Base-by-base conservation (phyloP, 2,888 invertebrate species). In the Ligdia adustata region DNA sequence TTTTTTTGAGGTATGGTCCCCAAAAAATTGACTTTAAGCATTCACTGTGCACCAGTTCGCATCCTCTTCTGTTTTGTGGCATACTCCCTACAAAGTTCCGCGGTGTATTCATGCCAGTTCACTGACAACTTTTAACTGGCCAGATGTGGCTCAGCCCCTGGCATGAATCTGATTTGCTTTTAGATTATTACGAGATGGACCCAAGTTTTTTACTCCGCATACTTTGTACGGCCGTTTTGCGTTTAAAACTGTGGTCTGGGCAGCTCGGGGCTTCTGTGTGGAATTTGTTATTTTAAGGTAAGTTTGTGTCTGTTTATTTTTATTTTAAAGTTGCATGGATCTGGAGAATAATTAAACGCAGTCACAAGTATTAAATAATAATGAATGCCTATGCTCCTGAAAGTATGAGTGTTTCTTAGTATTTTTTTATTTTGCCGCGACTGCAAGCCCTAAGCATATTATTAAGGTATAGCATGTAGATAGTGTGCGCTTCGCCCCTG, bases 91-190 rank as follows among this genome's bases (percentile, higher is more conserved):
- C 81, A 78, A 85, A 86, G 81, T 83, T 82, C 68, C 69, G 74
- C 71, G 77, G 82, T 80, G 79, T 82, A 84, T 83, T 82, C 84
- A 79, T 84, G 74, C 75, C 80, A 78, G 80, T 82, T 75, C 73
- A 77, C 79, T 76, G 67, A 72, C 76, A 88, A 87, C 83, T 88
- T 86, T 86, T 86, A 87, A 87, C 86, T 84, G 85, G 80, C 86
- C 87, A 86, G 87, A 86, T 88, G 87, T 70, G 85, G 61, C 82
- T 71, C 77, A 68, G 71, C 73, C 78, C 60, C 71, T 54, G 74
- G 73, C 76, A 82, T 82, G 81, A 82, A 83, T 85, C 79, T 80
- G 84, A 84, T 85, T 84, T 82, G 81, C 78, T 76, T 80, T 75
- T 74, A 79, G 74, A 85, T 84, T 83, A 86, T 82, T 83, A 81